A percentile compares a stretch with the other conserved stretches of the same genome.
These are phyloP conservation scores for Lepidochitona cinerea DNA, from an alignment of 2,888 invertebrate species.

Conservation along the genomic window DNA sequence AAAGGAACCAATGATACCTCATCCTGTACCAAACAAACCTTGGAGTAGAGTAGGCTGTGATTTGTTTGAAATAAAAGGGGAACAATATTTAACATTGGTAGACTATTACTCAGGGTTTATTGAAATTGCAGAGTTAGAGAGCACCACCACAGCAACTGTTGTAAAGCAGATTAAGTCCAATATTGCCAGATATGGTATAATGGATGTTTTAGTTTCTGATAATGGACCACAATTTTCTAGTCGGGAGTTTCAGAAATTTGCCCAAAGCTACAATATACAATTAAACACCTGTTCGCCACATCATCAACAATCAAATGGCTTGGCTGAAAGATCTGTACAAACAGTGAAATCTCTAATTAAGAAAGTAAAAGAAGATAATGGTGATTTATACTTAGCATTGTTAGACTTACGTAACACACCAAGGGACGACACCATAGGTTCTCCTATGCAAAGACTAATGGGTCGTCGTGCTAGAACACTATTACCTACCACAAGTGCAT, in stretches of 20 bases:
- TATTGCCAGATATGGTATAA: constrained; percentile 33
- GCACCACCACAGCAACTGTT: constrained; percentile 5
- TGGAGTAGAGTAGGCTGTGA: constrained; percentile 20
- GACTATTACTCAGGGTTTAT: constrained; percentile 23
- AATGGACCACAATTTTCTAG: constrained; percentile 35
- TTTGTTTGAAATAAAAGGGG: constrained; percentile 11
- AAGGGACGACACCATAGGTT: constrained; percentile 15
- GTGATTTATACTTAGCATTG: constrained; percentile 17
- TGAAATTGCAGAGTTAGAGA: constrained; percentile 7
- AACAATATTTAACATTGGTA: constrained; percentile 18
- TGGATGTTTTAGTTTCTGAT: constrained; percentile 27
- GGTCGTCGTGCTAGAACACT: constrained; percentile 26
- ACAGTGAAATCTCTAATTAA: constrained; percentile 17
- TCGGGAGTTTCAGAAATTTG: constrained; percentile 25
- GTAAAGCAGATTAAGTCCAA: constrained; percentile 20
- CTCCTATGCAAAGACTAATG: constrained; percentile 31
- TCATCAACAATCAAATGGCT: constrained; percentile 36
- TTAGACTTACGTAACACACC: constrained; percentile 28
- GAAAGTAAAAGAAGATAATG: constrained; percentile 19
- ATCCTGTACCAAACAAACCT: constrained; percentile 11
- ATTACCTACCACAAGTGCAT: constrained; percentile 16
- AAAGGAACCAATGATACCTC: constrained; percentile 22
- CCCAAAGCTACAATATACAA: constrained; percentile 1
- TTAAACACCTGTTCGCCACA: constrained; percentile 26
- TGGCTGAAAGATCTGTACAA: constrained; percentile 31